phyloP scores from a whole-genome alignment of 2,888 invertebrate genomes.

The Drosophila conformis region DNA sequence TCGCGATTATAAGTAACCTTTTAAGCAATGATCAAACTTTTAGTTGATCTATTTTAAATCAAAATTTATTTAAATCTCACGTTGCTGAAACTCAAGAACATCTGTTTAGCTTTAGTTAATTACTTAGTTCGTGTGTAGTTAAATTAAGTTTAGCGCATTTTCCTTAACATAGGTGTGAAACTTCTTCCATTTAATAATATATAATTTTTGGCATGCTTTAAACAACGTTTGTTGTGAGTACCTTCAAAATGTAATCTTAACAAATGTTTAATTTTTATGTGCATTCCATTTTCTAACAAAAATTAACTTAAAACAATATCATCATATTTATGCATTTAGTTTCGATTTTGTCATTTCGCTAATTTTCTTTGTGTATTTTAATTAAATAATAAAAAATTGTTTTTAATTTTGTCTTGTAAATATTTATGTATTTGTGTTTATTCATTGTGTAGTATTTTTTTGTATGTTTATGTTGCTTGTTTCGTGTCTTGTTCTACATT shows the following conservation, averaged over 20 bases:
- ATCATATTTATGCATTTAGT: conserved; percentile 61
- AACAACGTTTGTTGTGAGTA: conserved; percentile 21
- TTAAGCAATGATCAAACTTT: not conserved
- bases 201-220: conserved; percentile 57
- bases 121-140: conserved; percentile 44
- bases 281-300: conserved; percentile 70
- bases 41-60: not conserved
- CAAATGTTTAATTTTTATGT: conserved; percentile 45
- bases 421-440: conserved; percentile 67
- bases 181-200: not conserved
- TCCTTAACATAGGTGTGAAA: conserved; percentile 16
- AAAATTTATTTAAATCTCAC: not conserved
- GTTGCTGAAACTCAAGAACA: not conserved
- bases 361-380: conserved; percentile 47
- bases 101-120: conserved; percentile 21
- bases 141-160: conserved; percentile 59
- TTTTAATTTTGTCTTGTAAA: conserved; percentile 70
- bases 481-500: conserved; percentile 77
- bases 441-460: conserved; percentile 43
- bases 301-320: conserved; percentile 55
- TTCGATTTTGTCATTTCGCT: conserved; percentile 48
- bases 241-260: conserved; percentile 24
- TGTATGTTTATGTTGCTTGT: conserved; percentile 65
- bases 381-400: conserved; percentile 63
- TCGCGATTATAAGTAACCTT: conserved; percentile 1